phyloP scores from a whole-genome alignment of 2,888 invertebrate genomes.

The Pyrgus malvae region DNA sequence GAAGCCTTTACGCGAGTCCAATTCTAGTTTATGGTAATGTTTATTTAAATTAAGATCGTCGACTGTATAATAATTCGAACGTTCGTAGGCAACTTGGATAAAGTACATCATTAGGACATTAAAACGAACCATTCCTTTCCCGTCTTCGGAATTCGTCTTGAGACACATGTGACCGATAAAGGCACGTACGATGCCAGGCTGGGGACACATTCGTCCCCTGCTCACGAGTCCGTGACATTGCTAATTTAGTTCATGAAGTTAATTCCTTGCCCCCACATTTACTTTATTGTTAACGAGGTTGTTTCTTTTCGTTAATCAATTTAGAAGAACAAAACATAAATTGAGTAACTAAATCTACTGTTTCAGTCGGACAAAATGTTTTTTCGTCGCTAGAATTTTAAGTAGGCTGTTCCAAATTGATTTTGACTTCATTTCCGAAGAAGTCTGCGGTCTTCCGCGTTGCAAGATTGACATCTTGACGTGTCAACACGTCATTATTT shows the following conservation, averaged over 20 bases:
- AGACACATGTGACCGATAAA: not conserved
- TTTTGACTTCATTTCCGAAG: not conserved
- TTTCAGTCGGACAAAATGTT: not conserved
- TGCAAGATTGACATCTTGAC: not conserved
- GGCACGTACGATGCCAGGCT: not conserved
- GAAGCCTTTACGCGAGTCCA: constrained; percentile 4
- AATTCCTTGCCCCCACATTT: not conserved
- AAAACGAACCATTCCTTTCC: constrained; percentile 9
- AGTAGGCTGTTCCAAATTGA: not conserved
- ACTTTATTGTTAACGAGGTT: not conserved
- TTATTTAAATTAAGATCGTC: constrained; percentile 25
- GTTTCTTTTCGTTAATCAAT: not conserved
- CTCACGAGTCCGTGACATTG: not conserved
- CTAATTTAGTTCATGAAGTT: constrained; percentile 1
- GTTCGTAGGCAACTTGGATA: constrained; percentile 14
- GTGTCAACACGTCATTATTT: not conserved
- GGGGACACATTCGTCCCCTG: not conserved
- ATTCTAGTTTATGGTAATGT: constrained; percentile 16
- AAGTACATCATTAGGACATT: constrained; percentile 10
- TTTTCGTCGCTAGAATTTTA: not conserved
- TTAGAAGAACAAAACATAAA: not conserved
- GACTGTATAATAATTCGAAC: constrained; percentile 21
- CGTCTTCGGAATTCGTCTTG: not conserved
- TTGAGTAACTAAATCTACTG: too few relatives aligned
- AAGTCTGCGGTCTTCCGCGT: not conserved